phyloP scores from a whole-genome alignment of 2,888 invertebrate genomes.

The Clostera curtula region DNA sequence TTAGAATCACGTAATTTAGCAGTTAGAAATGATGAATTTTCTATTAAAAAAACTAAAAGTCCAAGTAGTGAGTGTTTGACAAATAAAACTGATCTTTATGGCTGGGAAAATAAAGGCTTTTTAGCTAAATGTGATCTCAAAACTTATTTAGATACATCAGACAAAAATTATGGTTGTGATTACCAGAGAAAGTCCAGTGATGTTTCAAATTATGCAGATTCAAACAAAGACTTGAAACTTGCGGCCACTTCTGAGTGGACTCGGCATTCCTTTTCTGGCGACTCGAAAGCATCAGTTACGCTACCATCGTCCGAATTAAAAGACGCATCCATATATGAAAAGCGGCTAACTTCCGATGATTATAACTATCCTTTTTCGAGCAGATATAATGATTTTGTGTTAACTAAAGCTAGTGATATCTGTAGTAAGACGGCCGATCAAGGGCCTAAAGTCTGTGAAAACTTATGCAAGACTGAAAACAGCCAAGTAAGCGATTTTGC shows the following conservation, averaged over 20 bases:
- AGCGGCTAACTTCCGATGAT: slow-evolving; percentile 46
- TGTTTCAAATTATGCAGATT: slow-evolving; percentile 28
- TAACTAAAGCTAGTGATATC: slow-evolving; percentile 57
- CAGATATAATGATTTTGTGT: slow-evolving; percentile 60
- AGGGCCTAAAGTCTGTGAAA: slow-evolving; percentile 56
- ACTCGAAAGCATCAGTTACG: slow-evolving; percentile 49
- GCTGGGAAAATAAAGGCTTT: slow-evolving; percentile 72
- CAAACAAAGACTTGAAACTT: slow-evolving; percentile 31
- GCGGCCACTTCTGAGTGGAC: slow-evolving; percentile 39
- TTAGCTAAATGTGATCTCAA: slow-evolving; percentile 52
- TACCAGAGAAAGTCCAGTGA: slow-evolving; percentile 34
- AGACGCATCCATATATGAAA: slow-evolving; percentile 46
- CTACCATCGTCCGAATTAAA: slow-evolving; percentile 50
- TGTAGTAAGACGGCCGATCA: slow-evolving; percentile 55
- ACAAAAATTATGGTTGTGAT: slow-evolving; percentile 31
- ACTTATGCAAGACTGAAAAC: slow-evolving; percentile 59
- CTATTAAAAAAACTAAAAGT: slow-evolving; percentile 43
- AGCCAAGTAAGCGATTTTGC: slow-evolving; percentile 70
- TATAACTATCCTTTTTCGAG: slow-evolving; percentile 53
- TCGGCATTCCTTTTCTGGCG: slow-evolving; percentile 54
- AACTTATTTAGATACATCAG: slow-evolving; percentile 32
- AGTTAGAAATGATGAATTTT: slow-evolving; percentile 32
- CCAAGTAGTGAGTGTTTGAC: slow-evolving; percentile 56
- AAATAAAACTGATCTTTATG: slow-evolving; percentile 66
- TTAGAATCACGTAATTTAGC: slow-evolving; percentile 42